A percentile compares a stretch with the other conserved stretches of the same genome.
phyloP scores from a whole-genome alignment of 2,113 vertebrate species.

The Panthera leo region DNA sequence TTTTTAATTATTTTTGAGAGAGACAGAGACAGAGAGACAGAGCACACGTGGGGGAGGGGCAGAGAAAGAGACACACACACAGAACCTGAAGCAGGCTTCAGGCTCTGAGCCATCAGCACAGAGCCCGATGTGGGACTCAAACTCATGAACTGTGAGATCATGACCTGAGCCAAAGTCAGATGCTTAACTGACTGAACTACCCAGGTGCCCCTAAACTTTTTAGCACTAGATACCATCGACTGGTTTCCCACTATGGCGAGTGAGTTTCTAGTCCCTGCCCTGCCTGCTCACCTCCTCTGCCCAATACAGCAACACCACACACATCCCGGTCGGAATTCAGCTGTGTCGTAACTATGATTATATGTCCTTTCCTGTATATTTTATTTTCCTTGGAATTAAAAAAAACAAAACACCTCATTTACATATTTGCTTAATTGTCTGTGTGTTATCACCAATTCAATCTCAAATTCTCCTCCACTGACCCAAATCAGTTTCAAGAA shows the following conservation, averaged over 20 bases:
- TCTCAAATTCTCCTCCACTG: neutral
- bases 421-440: neutral
- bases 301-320: neutral
- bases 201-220: neutral
- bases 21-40: too few relatives aligned
- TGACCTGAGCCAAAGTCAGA: too few relatives aligned
- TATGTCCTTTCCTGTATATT: neutral
- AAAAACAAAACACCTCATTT: neutral
- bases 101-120: too few relatives aligned
- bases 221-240: neutral
- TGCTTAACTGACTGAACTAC: too few relatives aligned
- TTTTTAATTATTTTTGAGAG: too few relatives aligned
- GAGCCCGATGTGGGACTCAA: too few relatives aligned
- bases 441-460: neutral
- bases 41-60: too few relatives aligned
- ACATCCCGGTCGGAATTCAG: neutral
- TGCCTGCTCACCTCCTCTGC: too few relatives aligned
- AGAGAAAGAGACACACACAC: too few relatives aligned
- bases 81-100: too few relatives aligned
- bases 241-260: neutral
- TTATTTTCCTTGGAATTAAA: neutral
- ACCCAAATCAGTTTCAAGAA: neutral
- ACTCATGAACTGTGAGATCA: too few relatives aligned
- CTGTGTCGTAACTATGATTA: neutral
- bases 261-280: neutral